Evolutionary conservation across 2,113 vertebrate species (phyloP), one percentile per base, ranked within the genome.

Genomic region (Trematocara stigmaticum): DNA sequence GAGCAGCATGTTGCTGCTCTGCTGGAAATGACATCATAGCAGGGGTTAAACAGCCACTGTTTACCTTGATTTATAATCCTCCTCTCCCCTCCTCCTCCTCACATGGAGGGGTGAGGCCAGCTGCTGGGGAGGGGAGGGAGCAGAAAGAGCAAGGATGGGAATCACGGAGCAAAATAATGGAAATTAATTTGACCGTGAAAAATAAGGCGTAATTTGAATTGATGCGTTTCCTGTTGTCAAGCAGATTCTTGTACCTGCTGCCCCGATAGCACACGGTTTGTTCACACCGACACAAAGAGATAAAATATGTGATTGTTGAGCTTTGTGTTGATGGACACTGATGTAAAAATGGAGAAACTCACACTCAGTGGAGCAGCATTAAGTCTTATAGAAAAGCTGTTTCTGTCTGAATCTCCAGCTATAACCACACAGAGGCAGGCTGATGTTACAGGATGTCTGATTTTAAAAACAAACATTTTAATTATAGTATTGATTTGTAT

Each of bases 41-140:
- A 88, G 92, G 94, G 92, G 92, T 95, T 96, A 95, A 96, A 95
- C 92, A 94, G 94, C 90, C 91, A 90, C 93, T 90, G 93, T 95
- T 96, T 95, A 96, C 94, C 94, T 94, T 96, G 93, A 96, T 96
- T 96, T 96, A 95, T 95, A 94, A 95, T 92, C 91, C 88, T 84
- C 84, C 87, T 78, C 51, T 66, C 83, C 53, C 84, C 59, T 74
- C 55, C 86, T 61, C 57, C 57, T 89, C 79, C 55, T 69, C 76
- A 47, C 71, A 26, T 12, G 42, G 78, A 88, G 90, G 84, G 82
- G 81, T 86, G 83, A 90, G 88, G 64, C 76, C 83, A 69, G 86
- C 85, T 84, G 31, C 84, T 78, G 66, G 82, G 35, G 81, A 79
- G 78, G 38, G 71, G 16, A 64, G 34, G 40, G 35, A 71, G 59